Evolutionary conservation across 2,888 invertebrate species (phyloP).

Genomic region (Drosophila affinis): DNA sequence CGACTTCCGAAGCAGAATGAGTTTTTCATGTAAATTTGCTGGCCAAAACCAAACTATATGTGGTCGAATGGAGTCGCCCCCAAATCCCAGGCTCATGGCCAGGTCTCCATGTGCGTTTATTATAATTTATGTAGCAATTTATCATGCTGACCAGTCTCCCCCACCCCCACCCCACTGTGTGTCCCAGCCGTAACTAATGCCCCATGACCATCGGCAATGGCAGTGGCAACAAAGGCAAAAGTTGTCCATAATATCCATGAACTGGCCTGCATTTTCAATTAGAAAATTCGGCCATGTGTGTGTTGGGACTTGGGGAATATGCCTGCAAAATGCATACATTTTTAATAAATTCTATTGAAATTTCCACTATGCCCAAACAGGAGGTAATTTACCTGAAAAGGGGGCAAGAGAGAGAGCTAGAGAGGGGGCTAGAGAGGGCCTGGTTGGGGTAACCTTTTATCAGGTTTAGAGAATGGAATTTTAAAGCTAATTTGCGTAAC

Average conservation of each 20-base stretch:
- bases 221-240: constrained; percentile 36
- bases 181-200: constrained; percentile 53
- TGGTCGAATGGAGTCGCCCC: constrained; percentile 29
- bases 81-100: constrained; percentile 15
- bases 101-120: constrained; percentile 58
- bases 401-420: too few species aligned
- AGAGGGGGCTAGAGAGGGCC: too few species aligned
- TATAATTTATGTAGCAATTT: constrained; percentile 78
- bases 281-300: constrained; percentile 46
- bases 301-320: constrained; percentile 43
- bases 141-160: constrained; percentile 56
- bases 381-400: constrained; percentile 31
- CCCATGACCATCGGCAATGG: constrained; percentile 28
- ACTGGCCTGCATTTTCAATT: constrained; percentile 68
- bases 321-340: constrained; percentile 45
- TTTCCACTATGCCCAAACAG: constrained; percentile 12
- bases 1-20: constrained; percentile 58
- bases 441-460: constrained; percentile 8
- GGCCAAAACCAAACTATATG: constrained; percentile 62
- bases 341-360: constrained; percentile 53
- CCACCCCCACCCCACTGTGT: background rate
- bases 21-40: constrained; percentile 79
- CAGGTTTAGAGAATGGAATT: constrained; percentile 4
- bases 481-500: constrained; percentile 9
- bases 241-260: constrained; percentile 58